Conservation (phyloP, 2,888 invertebrate species). For the Amiota minor region DNA sequence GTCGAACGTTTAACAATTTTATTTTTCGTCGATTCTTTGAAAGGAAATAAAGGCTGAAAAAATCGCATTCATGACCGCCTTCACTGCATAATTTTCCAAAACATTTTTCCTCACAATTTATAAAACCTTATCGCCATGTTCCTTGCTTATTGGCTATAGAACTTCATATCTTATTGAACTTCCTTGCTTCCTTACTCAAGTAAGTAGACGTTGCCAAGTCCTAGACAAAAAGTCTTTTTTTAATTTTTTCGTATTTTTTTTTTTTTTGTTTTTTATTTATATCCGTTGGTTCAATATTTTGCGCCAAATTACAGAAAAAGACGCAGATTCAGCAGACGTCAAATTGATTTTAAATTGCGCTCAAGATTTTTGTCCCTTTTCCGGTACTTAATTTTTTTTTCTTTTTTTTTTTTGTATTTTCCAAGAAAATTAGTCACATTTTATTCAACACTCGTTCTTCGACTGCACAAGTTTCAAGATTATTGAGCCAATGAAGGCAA, state of each 20-base stretch:
- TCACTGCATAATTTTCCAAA: no score
- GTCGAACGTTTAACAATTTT: background rate
- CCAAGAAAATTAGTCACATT: conserved; percentile 24
- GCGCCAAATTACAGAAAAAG: conserved; percentile 23
- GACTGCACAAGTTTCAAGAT: background rate
- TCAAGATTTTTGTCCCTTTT: background rate
- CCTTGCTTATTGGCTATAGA: no score
- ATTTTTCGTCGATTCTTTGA: background rate
- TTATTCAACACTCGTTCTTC: conserved; percentile 14
- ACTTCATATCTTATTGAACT: background rate
- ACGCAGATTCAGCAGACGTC: conserved; percentile 47
- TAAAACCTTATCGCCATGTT: no score
- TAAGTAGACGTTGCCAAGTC: background rate
- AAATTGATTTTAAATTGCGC: conserved; percentile 64
- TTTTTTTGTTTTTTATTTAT: background rate
- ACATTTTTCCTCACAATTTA: no score
- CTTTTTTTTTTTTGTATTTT: background rate
- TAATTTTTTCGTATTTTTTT: background rate
- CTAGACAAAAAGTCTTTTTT: no score
- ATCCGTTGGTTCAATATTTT: background rate
- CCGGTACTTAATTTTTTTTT: background rate
- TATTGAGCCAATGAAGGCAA: background rate
- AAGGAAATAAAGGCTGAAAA: no score
- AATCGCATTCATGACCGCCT: no score
- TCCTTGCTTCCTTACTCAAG: background rate